Conservation (phyloP, 2,797 vertebrate genomes). For the Leptatherina wallacei region DNA sequence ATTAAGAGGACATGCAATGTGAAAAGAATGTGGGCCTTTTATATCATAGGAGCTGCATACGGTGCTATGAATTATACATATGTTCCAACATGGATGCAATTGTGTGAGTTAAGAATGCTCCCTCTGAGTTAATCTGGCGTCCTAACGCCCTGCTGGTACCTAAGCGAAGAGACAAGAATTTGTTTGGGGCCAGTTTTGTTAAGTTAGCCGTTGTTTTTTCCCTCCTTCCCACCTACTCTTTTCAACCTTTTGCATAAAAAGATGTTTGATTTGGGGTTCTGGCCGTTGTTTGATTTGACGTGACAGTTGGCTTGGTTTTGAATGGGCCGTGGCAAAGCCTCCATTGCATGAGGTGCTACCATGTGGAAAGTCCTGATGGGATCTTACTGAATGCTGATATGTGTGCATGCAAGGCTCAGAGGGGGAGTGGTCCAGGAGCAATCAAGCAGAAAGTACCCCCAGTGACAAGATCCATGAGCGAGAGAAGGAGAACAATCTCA, state of each 20-base stretch:
- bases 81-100: conserved; percentile 62
- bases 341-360: conserved; percentile 68
- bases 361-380: conserved; percentile 79
- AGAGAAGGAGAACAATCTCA: conserved; percentile 71
- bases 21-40: conserved; percentile 56
- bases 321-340: conserved; percentile 75
- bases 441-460: conserved; percentile 79
- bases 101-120: conserved; percentile 68
- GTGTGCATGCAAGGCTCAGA: conserved; percentile 44
- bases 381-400: conserved; percentile 72
- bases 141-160: conserved; percentile 60
- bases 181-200: conserved; percentile 76
- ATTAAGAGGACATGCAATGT: conserved; percentile 50
- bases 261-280: conserved; percentile 78
- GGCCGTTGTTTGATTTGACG: conserved; percentile 75
- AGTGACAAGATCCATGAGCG: conserved; percentile 71
- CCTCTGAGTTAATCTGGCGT: conserved; percentile 69
- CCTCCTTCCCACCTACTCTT: conserved; percentile 48
- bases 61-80: conserved; percentile 79
- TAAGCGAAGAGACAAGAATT: conserved; percentile 67
- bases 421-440: conserved; percentile 72
- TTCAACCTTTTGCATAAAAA: conserved; percentile 63
- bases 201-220: conserved; percentile 65
- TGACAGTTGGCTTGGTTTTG: conserved; percentile 78
- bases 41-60: conserved; percentile 56